Conservation (phyloP, 2,888 invertebrate genomes). For the Auanema freiburgensis region DNA sequence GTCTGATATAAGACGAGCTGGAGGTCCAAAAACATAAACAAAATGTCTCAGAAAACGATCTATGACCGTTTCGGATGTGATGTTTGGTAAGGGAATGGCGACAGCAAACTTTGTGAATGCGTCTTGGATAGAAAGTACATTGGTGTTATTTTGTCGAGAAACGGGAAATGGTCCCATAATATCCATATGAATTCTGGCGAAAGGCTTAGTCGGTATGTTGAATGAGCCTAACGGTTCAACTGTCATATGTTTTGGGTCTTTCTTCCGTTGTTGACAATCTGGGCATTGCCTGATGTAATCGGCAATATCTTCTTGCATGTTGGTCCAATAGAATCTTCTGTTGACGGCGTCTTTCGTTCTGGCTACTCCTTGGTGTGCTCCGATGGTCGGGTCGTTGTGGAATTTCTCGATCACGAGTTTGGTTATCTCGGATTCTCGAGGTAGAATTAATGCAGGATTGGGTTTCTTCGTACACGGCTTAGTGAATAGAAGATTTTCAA, state of each 20-base stretch:
- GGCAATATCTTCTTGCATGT: constrained; percentile 12
- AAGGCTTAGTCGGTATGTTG: constrained; percentile 7
- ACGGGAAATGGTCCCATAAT: constrained; percentile 31
- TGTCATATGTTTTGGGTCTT: not conserved
- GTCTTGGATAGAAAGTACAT: constrained; percentile 17
- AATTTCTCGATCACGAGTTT: constrained; percentile 6
- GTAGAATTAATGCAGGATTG: constrained; percentile 9
- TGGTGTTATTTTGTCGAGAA: constrained; percentile 20
- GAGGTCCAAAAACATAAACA: too few species aligned
- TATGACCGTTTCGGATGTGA: constrained; percentile 6
- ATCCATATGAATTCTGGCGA: constrained; percentile 19
- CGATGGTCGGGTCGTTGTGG: constrained; percentile 4
- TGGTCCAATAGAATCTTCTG: constrained; percentile 11
- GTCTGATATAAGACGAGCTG: too few species aligned
- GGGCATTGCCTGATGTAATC: constrained; percentile 4
- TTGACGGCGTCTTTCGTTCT: constrained; percentile 7
- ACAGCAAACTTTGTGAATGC: constrained; percentile 22
- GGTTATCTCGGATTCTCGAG: constrained; percentile 5
- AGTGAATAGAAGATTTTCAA: constrained; percentile 16
- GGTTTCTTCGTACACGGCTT: not conserved
- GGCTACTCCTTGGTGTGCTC: constrained; percentile 9
- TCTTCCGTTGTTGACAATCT: constrained; percentile 6
- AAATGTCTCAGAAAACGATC: too few species aligned
- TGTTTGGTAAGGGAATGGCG: constrained; percentile 14
- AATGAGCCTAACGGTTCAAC: constrained; percentile 5